These are phyloP conservation scores for Pseudomyrmex gracilis DNA, from an alignment of 1,140 invertebrate species.

Conservation along the genomic window DNA sequence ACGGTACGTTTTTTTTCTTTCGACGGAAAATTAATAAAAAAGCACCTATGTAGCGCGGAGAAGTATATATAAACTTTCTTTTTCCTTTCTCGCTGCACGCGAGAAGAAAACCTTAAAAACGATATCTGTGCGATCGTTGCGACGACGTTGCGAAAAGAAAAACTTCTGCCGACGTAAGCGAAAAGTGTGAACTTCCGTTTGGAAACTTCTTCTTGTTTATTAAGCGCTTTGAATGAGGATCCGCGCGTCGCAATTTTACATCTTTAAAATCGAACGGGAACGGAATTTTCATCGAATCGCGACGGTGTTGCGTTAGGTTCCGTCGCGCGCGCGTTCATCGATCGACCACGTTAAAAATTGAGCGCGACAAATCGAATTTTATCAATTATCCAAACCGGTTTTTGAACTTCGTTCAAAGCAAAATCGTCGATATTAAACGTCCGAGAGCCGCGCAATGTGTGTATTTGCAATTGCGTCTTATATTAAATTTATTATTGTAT, in stretches of 20 bases:
- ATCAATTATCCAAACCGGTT: neutral
- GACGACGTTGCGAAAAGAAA: neutral
- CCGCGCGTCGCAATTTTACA: neutral
- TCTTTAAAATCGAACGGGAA: constrained; percentile 11
- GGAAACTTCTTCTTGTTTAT: constrained; percentile 25
- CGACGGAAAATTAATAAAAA: constrained; percentile 46
- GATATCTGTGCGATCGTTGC: constrained; percentile 20
- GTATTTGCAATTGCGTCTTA: neutral
- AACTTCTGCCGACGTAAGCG: neutral
- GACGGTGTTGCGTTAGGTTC: too few relatives aligned
- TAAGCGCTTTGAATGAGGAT: constrained; percentile 1
- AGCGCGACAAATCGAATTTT: neutral
- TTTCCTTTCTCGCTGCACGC: neutral
- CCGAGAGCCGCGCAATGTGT: neutral
- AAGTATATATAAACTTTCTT: neutral
- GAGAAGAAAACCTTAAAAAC: constrained; percentile 1
- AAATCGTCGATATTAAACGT: neutral
- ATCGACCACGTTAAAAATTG: too few relatives aligned
- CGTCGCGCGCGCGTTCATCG: too few relatives aligned
- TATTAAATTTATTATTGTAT: neutral
- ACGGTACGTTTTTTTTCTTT: constrained; percentile 20
- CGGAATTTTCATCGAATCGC: neutral
- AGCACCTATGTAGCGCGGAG: neutral
- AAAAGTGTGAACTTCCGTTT: constrained; percentile 20
- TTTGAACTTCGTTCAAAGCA: neutral